These are phyloP conservation scores for Halocynthia aurantium DNA, from an alignment of 23 tunicate species.

Conservation along the genomic window DNA sequence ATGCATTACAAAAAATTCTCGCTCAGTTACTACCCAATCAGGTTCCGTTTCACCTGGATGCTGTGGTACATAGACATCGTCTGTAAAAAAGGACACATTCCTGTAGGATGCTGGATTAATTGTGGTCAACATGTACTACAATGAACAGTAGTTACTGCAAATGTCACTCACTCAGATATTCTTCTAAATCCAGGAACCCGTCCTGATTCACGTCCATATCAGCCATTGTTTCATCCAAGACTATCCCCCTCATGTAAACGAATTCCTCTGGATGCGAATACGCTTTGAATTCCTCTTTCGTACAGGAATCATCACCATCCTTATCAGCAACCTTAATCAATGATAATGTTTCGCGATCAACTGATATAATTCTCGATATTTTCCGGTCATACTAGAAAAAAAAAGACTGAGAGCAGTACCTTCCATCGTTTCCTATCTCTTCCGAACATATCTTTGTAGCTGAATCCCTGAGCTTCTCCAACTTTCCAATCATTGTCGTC, in stretches of 20 bases:
- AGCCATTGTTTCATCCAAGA: constrained; percentile 74
- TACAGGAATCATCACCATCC: constrained; percentile 29
- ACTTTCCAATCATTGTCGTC: constrained; percentile 19
- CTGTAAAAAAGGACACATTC: constrained; percentile 11
- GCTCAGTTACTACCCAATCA: constrained; percentile 91
- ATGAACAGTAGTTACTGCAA: too few species aligned
- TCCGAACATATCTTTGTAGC: constrained; percentile 46
- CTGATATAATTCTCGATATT: not conserved
- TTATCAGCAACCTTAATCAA: not conserved
- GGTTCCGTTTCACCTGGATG: constrained; percentile 76
- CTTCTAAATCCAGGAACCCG: constrained; percentile 64
- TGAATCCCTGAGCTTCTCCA: constrained; percentile 36
- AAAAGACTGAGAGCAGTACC: not conserved
- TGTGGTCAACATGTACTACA: too few species aligned
- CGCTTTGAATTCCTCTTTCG: constrained; percentile 45
- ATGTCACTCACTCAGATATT: constrained; percentile 50
- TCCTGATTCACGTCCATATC: constrained; percentile 84
- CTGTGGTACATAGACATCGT: constrained; percentile 28
- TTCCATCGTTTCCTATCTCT: constrained; percentile 77
- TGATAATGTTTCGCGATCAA: not conserved
- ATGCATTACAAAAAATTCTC: constrained; percentile 52
- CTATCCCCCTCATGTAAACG: constrained; percentile 64
- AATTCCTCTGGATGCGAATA: constrained; percentile 84
- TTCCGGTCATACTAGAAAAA: not conserved
- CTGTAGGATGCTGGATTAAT: too few species aligned